Evolutionary conservation across 2,113 vertebrate genomes (phyloP).

Genomic region (Jacana jacana): DNA sequence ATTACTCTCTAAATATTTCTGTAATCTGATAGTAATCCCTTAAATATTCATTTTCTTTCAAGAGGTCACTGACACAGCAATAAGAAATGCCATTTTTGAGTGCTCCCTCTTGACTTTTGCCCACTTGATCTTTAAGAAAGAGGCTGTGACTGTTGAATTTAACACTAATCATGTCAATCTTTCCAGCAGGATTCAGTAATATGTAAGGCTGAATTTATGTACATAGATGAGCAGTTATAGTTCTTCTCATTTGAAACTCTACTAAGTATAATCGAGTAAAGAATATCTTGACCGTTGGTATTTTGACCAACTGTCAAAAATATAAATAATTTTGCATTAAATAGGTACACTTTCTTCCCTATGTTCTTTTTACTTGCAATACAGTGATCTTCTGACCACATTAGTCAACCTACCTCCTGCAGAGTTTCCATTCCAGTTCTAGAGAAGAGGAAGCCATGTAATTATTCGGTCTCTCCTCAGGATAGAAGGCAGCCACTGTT

Average conservation of each 20-base stretch:
- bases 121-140: background rate
- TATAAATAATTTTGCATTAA: background rate
- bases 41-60: background rate
- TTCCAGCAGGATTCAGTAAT: background rate
- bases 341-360: background rate
- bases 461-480: background rate
- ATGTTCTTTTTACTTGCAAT: background rate
- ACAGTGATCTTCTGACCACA: background rate
- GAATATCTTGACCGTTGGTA: background rate
- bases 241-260: background rate
- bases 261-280: background rate
- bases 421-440: background rate
- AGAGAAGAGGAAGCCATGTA: background rate
- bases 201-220: background rate
- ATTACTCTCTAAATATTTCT: background rate
- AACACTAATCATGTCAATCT: background rate
- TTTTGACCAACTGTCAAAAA: background rate
- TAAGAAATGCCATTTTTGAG: background rate
- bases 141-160: background rate
- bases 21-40: background rate
- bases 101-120: background rate
- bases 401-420: background rate
- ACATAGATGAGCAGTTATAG: background rate
- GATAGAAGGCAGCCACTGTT: background rate
- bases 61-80: background rate